A percentile compares a stretch with the other conserved stretches of the same genome.
Conservation (phyloP, 2,113 vertebrate genomes). For the Desmodus rotundus region DNA sequence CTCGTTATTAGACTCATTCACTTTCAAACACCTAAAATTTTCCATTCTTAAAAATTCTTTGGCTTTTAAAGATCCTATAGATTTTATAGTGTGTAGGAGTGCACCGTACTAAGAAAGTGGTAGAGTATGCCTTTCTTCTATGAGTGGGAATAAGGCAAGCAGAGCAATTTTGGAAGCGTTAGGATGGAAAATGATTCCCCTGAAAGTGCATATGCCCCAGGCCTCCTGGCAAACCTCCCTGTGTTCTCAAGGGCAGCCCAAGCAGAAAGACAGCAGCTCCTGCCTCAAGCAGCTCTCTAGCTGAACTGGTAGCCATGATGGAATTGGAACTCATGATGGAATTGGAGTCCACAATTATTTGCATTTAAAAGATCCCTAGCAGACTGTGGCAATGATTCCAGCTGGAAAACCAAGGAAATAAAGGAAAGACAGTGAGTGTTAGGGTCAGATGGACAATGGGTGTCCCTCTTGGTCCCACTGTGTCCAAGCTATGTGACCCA, state of each 20-base stretch:
- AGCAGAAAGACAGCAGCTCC: neutral
- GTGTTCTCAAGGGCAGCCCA: neutral
- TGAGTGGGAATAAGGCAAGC: neutral
- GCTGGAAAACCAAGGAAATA: neutral
- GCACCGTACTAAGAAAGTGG: neutral
- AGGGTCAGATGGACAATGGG: neutral
- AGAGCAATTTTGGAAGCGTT: neutral
- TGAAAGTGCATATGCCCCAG: neutral
- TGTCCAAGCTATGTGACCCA: neutral
- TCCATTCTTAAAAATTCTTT: neutral
- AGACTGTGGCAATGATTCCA: neutral
- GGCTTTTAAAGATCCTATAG: too few relatives aligned
- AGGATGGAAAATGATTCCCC: neutral
- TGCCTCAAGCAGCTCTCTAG: neutral
- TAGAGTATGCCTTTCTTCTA: neutral
- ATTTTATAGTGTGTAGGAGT: neutral
- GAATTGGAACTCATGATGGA: neutral
- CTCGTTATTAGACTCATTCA: conserved; percentile 7
- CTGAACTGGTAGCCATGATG: neutral
- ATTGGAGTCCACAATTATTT: neutral
- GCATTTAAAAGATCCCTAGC: neutral
- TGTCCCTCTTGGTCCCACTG: neutral
- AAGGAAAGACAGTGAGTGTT: neutral
- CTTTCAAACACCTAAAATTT: neutral
- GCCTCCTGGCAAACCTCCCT: neutral